Percentiles rank a stretch among this genome's conserved stretches.
Conservation (phyloP, 2,888 invertebrate species). For the Trachelus tabidus region DNA sequence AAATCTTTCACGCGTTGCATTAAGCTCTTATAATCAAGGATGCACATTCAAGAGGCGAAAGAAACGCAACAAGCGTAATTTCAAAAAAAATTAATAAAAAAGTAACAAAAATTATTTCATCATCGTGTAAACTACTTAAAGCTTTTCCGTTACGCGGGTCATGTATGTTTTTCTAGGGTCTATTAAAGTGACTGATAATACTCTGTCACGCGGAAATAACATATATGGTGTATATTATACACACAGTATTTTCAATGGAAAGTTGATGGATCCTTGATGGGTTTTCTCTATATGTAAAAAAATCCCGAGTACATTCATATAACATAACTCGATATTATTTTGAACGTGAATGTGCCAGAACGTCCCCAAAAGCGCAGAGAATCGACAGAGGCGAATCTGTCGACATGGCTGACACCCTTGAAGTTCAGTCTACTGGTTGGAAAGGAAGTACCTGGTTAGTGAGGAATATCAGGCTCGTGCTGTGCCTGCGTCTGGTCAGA, state of each 20-base stretch:
- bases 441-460: conserved; percentile 71
- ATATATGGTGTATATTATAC: conserved; percentile 17
- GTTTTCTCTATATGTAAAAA: neutral
- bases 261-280: conserved; percentile 4
- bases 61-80: neutral
- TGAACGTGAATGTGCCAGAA: conserved; percentile 16
- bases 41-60: conserved; percentile 42
- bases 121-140: neutral
- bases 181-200: neutral
- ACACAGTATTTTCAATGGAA: conserved; percentile 18
- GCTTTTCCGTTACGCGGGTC: neutral
- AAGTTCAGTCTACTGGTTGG: conserved; percentile 10
- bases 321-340: neutral
- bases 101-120: neutral
- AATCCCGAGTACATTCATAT: neutral
- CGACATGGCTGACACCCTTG: conserved; percentile 24
- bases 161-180: neutral
- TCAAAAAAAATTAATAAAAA: conserved; percentile 10
- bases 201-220: neutral
- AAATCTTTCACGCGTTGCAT: conserved; percentile 24
- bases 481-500: conserved; percentile 80
- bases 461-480: conserved; percentile 77
- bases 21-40: conserved; percentile 42
- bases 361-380: conserved; percentile 5
- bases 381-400: conserved; percentile 14